These are phyloP conservation scores for Pseudocheirus occidentalis DNA, from an alignment of 2,797 vertebrate genomes.

Conservation along the genomic window DNA sequence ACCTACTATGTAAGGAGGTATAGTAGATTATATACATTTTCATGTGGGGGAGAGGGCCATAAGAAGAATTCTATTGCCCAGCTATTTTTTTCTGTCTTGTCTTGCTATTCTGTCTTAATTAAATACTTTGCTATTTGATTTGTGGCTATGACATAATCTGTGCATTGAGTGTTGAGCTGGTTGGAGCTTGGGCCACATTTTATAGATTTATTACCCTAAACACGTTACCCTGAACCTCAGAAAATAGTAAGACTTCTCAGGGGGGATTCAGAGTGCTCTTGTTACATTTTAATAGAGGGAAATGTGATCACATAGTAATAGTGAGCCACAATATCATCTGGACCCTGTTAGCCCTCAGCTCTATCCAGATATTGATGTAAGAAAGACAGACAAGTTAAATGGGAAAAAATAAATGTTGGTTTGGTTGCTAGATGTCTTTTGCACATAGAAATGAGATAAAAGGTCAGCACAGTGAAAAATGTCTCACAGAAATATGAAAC, in stretches of 20 bases:
- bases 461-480: conserved; percentile 11
- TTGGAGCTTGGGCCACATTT: neutral
- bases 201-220: neutral
- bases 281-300: conserved; percentile 16
- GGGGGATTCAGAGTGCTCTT: neutral
- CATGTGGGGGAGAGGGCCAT: neutral
- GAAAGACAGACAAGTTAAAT: conserved; percentile 19
- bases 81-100: neutral
- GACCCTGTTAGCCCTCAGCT: neutral
- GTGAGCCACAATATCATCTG: neutral
- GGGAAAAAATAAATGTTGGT: conserved; percentile 25
- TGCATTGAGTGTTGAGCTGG: neutral
- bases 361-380: conserved; percentile 4
- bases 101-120: neutral
- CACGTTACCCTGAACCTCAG: neutral
- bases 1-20: neutral
- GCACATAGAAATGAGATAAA: conserved; percentile 35
- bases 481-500: conserved; percentile 34
- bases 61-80: neutral
- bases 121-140: conserved; percentile 1
- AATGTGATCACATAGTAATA: neutral
- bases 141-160: neutral
- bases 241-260: neutral
- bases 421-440: conserved; percentile 22
- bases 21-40: neutral